phyloP scores from a whole-genome alignment of 2,888 invertebrate genomes.

The Thereva nobilitata region DNA sequence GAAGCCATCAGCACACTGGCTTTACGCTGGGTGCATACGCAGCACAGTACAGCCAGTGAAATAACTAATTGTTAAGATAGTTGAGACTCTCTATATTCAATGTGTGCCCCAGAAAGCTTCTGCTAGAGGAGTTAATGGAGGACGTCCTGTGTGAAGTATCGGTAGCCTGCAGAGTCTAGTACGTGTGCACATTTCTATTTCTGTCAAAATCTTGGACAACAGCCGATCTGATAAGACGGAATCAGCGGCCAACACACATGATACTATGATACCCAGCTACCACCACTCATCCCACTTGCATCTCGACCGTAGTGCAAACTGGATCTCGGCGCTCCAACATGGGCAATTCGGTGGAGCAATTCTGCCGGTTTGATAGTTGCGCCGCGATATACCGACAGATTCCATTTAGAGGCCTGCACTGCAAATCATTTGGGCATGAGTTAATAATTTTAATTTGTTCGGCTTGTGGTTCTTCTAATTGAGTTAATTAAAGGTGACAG shows the following conservation, averaged over 20 bases:
- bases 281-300: background rate
- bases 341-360: background rate
- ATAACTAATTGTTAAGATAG: slow-evolving; percentile 32
- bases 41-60: slow-evolving; percentile 16
- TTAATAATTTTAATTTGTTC: slow-evolving; percentile 36
- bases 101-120: slow-evolving; percentile 5
- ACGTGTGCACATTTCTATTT: slow-evolving; percentile 48
- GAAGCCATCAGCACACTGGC: slow-evolving; percentile 26
- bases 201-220: slow-evolving; percentile 54
- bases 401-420: slow-evolving; percentile 13
- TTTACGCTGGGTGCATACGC: slow-evolving; percentile 3
- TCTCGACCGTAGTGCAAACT: background rate
- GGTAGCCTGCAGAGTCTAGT: background rate
- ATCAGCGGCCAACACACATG: slow-evolving; percentile 48
- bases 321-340: background rate
- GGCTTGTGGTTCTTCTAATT: slow-evolving; percentile 23
- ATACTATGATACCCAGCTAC: slow-evolving; percentile 10
- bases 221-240: slow-evolving; percentile 58
- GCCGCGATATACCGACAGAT: background rate
- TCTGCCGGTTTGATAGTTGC: too few relatives aligned
- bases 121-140: too few relatives aligned
- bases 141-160: too few relatives aligned
- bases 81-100: background rate
- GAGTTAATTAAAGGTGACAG: slow-evolving; percentile 26
- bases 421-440: slow-evolving; percentile 17